Evolutionary conservation across 2,113 vertebrate species (phyloP), one percentile per base, ranked within the genome.

Genomic region (Porphyrio hochstetteri): DNA sequence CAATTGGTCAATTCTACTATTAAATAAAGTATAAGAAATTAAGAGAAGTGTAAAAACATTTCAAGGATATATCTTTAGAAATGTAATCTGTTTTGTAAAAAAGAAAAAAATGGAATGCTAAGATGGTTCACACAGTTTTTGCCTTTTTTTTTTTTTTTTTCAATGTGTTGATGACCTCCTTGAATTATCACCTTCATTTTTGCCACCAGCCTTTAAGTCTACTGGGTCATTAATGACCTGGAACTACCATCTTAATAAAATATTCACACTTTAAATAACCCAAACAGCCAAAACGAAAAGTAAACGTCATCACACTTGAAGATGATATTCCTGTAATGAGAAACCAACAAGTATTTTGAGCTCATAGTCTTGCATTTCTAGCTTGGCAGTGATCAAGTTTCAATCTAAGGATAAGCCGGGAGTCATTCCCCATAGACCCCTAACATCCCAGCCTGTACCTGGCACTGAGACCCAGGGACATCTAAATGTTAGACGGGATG

Each of bases 131-230:
- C 55, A 33, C 16, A 55, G 3, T 13, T 5, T 36, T 10, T 1
- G 5, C 9, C 13, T 24, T 88, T 90, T 86, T 92, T 87, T 40
- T 52, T 46, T 18, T 46, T 46, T 48, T 48, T 23, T 23, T 53
- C 50, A 78, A 11, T 25, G 29, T 74, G 24, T 67, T 97, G 97
- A 96, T 85, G 35, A 93, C 23, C 48, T 89, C 33, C 28, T 92
- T 95, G 59, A 93, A 86, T 95, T 82, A 94, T 72, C 36, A 95
- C 77, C 77, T 94, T 95, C 35, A 67, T 87, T 74, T 95, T 97
- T 94, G 48, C 91, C 59, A 95, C 35, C 23, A 91, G 82, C 28
- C 48, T 79, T 86, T 95, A 86, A 95, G 36, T 75, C 53, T 23
- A 83, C 40, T 27, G 64, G 76, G 61, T 92, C 90, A 97, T 91